Evolutionary conservation across 1,140 invertebrate genomes (phyloP).

Genomic region (Alviniconcha marisindica): DNA sequence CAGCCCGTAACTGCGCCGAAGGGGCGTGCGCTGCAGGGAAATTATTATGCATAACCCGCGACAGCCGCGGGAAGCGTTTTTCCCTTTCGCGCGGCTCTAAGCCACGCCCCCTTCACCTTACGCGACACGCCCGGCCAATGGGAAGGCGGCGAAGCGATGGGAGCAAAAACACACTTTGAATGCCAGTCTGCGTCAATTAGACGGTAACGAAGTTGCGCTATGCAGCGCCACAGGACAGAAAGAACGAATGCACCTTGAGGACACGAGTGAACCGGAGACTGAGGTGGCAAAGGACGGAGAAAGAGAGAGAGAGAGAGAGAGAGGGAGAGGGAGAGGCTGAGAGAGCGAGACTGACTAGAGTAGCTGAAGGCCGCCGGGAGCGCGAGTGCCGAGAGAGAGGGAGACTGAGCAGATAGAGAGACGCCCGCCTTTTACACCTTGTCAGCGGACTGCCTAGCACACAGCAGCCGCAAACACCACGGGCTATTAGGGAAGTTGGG

Average conservation of each 20-base stretch:
- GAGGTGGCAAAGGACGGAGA: background rate
- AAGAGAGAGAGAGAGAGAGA: slow-evolving; percentile 25
- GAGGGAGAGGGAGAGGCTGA: background rate
- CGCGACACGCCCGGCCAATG: slow-evolving; percentile 21
- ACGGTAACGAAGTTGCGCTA: slow-evolving; percentile 54
- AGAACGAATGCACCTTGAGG: slow-evolving; percentile 30
- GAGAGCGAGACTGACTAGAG: background rate
- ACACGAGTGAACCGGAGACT: background rate
- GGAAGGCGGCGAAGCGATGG: slow-evolving; percentile 21
- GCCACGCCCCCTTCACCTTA: slow-evolving; percentile 28
- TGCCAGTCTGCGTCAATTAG: slow-evolving; percentile 57
- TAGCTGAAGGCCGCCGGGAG: too few relatives aligned
- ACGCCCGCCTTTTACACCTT: too few relatives aligned
- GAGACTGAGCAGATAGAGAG: too few relatives aligned
- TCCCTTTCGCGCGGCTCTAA: slow-evolving; percentile 1
- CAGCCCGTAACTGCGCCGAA: background rate
- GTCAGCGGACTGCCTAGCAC: too few relatives aligned
- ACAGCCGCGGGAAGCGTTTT: slow-evolving; percentile 6
- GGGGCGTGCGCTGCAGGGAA: slow-evolving; percentile 25
- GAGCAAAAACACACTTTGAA: slow-evolving; percentile 56
- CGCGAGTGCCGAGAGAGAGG: too few relatives aligned
- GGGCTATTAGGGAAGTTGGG: too few relatives aligned
- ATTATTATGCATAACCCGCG: slow-evolving; percentile 25
- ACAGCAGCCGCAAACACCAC: too few relatives aligned
- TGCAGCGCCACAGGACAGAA: slow-evolving; percentile 50